Evolutionary conservation across 2,888 invertebrate species (phyloP).

Genomic region (Drosophila pseudotalamancana): DNA sequence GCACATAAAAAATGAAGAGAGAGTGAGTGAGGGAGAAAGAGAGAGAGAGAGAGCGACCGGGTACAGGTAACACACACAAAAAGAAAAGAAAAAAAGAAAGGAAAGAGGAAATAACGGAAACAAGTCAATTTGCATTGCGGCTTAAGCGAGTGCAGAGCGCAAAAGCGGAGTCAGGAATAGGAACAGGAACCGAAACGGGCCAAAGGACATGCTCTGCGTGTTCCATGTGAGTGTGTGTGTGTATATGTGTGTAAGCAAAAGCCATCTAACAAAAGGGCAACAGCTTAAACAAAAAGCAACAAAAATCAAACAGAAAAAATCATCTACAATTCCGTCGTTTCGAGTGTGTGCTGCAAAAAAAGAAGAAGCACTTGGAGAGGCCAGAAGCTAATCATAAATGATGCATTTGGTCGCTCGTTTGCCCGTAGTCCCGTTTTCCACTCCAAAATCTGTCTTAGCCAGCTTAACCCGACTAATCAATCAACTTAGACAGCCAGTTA

Average conservation of each 20-base stretch:
- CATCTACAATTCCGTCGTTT: slow-evolving; percentile 22
- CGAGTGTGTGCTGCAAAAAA: slow-evolving; percentile 10
- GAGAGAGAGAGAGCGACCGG: slow-evolving; percentile 1
- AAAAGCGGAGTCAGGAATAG: slow-evolving; percentile 36
- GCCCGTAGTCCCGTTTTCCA: not conserved
- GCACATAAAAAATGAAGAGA: slow-evolving; percentile 55
- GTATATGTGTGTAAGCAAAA: slow-evolving; percentile 20
- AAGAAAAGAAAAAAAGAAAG: slow-evolving; percentile 6
- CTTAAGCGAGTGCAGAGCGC: slow-evolving; percentile 61
- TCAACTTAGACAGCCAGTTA: slow-evolving; percentile 51
- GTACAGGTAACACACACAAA: slow-evolving; percentile 10
- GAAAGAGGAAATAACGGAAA: slow-evolving; percentile 54
- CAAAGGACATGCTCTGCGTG: slow-evolving; percentile 42
- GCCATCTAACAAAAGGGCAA: slow-evolving; percentile 30
- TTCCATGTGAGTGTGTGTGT: slow-evolving; percentile 1
- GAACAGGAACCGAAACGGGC: slow-evolving; percentile 38
- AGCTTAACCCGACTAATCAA: slow-evolving; percentile 51
- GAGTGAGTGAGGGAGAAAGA: not conserved
- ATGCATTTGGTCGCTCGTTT: slow-evolving; percentile 26
- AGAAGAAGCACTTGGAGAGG: slow-evolving; percentile 10
- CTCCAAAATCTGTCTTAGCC: slow-evolving; percentile 33
- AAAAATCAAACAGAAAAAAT: slow-evolving; percentile 16
- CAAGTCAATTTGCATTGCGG: slow-evolving; percentile 80
- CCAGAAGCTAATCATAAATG: slow-evolving; percentile 51
- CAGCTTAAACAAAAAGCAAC: slow-evolving; percentile 11